Evolutionary conservation across 2,797 vertebrate genomes (phyloP).

Genomic region (Tolypeutes matacus): DNA sequence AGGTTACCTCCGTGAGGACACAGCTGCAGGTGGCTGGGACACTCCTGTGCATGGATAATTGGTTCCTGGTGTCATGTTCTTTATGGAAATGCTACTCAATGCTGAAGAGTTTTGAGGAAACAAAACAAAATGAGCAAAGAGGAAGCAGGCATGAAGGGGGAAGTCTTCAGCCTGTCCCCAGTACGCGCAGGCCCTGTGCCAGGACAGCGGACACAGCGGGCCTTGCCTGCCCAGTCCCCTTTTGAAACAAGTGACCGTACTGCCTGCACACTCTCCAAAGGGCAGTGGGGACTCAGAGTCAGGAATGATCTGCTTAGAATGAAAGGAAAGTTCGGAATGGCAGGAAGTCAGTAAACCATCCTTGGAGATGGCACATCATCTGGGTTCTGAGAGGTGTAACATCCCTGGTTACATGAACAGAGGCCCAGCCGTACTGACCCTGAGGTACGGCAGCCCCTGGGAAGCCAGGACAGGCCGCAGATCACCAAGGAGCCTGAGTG

Average conservation of each 20-base stretch:
- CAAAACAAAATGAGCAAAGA: neutral
- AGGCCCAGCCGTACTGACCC: neutral
- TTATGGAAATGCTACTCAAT: neutral
- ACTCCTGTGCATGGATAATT: neutral
- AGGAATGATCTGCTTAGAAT: fast-evolving
- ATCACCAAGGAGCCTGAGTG: neutral
- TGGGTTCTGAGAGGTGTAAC: neutral
- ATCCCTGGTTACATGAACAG: neutral
- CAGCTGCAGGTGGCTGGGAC: fast-evolving
- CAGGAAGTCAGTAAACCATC: neutral
- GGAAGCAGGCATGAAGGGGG: neutral
- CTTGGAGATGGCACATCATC: fast-evolving
- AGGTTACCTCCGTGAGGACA: fast-evolving
- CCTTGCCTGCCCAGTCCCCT: neutral
- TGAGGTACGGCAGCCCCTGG: neutral
- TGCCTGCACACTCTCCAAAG: neutral
- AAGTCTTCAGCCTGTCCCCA: too few relatives aligned
- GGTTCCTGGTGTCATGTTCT: neutral
- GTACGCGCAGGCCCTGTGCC: neutral
- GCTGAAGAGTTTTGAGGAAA: neutral
- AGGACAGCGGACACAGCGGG: fast-evolving
- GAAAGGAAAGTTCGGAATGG: too few relatives aligned
- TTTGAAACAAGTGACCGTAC: fast-evolving
- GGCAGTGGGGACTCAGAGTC: neutral
- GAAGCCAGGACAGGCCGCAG: fast-evolving